Percentiles rank a stretch among this genome's conserved stretches.
Evolutionary conservation across 2,797 vertebrate genomes (phyloP).

Genomic region (Pteropus rufus): DNA sequence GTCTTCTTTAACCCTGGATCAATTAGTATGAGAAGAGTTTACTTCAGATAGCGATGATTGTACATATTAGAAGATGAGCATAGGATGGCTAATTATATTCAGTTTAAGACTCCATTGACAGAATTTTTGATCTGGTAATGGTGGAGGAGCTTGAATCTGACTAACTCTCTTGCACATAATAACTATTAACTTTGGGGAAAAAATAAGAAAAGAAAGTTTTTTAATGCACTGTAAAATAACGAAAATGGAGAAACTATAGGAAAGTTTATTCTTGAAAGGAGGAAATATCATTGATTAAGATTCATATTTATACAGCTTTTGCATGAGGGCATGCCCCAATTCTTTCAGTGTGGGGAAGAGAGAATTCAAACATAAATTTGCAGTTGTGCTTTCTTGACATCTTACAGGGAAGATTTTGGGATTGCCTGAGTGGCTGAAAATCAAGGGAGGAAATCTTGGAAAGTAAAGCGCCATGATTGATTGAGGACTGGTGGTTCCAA

Average conservation of each 20-base stretch:
- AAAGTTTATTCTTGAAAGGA: not conserved
- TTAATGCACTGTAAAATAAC: not conserved
- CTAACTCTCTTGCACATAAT: not conserved
- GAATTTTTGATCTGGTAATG: not conserved
- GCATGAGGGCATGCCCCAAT: not conserved
- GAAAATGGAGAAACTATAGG: not conserved
- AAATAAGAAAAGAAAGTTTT: not conserved
- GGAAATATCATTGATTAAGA: not conserved
- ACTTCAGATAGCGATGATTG: not conserved
- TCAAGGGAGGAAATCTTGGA: not conserved
- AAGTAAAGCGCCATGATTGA: not conserved
- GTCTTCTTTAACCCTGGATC: not conserved
- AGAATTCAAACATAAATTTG: not conserved
- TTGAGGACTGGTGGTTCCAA: not conserved
- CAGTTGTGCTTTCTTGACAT: not conserved
- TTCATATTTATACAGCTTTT: not conserved
- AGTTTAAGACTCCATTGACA: not conserved
- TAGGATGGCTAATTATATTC: not conserved
- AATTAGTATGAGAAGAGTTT: not conserved
- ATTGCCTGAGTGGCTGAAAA: not conserved
- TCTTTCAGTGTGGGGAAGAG: not conserved
- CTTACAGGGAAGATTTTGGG: not conserved
- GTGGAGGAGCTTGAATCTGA: not conserved
- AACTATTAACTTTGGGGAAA: not conserved
- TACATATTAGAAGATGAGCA: not conserved